Conservation (phyloP, 2,888 invertebrate species). For the Melieria omissa region DNA sequence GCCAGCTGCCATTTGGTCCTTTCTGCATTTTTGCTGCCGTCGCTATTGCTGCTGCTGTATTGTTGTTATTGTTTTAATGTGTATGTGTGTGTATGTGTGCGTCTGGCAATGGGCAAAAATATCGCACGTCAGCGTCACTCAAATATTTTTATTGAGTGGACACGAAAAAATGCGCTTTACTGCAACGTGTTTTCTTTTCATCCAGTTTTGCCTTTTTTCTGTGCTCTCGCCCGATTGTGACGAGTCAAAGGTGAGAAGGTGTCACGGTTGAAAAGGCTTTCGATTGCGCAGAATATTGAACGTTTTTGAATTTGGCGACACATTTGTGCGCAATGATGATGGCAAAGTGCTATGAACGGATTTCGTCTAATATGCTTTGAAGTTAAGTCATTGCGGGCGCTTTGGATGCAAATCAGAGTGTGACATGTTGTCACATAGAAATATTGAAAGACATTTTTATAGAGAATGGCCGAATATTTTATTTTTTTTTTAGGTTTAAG, state of each 20-base stretch:
- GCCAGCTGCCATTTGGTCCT: background rate
- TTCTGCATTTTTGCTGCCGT: background rate
- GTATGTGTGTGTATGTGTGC: background rate
- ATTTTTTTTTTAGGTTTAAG: too few species aligned
- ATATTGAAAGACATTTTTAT: too few species aligned
- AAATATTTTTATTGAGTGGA: background rate
- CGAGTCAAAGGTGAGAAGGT: background rate
- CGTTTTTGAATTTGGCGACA: too few species aligned
- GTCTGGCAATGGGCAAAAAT: conserved; percentile 15
- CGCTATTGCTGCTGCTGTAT: conserved; percentile 11
- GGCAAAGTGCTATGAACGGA: too few species aligned
- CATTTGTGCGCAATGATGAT: too few species aligned
- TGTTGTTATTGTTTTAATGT: background rate
- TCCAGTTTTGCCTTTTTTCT: background rate
- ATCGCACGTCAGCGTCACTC: conserved; percentile 22
- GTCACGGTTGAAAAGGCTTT: background rate
- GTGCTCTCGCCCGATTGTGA: background rate
- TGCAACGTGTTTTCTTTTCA: background rate
- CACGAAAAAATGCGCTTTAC: background rate
- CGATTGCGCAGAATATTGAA: too few species aligned
- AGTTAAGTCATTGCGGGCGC: too few species aligned
- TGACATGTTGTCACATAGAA: too few species aligned
- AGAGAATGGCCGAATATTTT: too few species aligned
- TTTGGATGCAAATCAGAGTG: too few species aligned
- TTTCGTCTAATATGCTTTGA: too few species aligned